These are phyloP conservation scores for Enteromius paludinosus DNA, from an alignment of 2,797 vertebrate species.

Conservation along the genomic window DNA sequence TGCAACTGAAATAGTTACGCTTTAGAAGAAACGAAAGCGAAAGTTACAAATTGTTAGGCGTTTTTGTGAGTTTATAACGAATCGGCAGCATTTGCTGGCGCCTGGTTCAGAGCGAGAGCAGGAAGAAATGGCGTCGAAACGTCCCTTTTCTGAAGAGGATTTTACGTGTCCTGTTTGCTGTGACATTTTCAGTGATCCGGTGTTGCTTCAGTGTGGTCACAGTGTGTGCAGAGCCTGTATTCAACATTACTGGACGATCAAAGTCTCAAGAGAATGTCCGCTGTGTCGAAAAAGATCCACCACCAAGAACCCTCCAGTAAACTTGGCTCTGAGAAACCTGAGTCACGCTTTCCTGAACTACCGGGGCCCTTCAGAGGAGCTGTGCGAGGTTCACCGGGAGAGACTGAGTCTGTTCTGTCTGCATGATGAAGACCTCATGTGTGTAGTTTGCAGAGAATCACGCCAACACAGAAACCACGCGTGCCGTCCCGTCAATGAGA, in stretches of 20 bases:
- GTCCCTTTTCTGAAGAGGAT: slow-evolving; percentile 66
- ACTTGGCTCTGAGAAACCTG: slow-evolving; percentile 55
- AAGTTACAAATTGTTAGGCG: not conserved
- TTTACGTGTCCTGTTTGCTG: slow-evolving; percentile 78
- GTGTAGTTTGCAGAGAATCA: slow-evolving; percentile 51
- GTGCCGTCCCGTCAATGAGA: slow-evolving; percentile 34
- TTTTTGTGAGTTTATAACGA: not conserved
- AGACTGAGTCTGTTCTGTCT: slow-evolving; percentile 55
- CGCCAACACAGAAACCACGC: slow-evolving; percentile 38
- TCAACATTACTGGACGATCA: slow-evolving; percentile 67
- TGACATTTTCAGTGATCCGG: slow-evolving; percentile 77
- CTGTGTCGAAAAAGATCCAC: slow-evolving; percentile 68
- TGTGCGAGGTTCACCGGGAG: slow-evolving; percentile 48
- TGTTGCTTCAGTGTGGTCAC: slow-evolving; percentile 78
- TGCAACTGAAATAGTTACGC: not conserved
- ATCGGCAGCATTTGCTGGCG: not conserved
- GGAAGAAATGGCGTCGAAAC: slow-evolving; percentile 47
- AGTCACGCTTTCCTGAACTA: slow-evolving; percentile 34
- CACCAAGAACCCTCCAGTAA: not conserved
- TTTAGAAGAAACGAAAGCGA: not conserved
- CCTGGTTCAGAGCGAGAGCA: not conserved
- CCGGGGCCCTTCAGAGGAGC: not conserved
- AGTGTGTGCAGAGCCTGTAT: slow-evolving; percentile 78
- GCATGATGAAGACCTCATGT: slow-evolving; percentile 39
- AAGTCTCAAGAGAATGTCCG: slow-evolving; percentile 64